A percentile compares a stretch with the other conserved stretches of the same genome.
Evolutionary conservation across 2,888 invertebrate species (phyloP).

Genomic region (Tetramorium bicarinatum): DNA sequence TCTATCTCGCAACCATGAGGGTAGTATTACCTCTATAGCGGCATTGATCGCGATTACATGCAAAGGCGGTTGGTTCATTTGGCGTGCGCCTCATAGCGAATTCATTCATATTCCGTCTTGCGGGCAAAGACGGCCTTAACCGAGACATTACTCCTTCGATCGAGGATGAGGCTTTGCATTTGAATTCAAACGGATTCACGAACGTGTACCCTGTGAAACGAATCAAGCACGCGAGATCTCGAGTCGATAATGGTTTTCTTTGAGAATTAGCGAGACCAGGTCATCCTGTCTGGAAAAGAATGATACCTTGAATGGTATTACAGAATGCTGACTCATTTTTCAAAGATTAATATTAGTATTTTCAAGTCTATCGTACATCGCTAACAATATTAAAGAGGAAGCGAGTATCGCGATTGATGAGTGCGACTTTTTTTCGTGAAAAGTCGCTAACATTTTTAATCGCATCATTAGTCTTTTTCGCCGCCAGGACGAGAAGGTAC

Average conservation of each 20-base stretch:
- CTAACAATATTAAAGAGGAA: neutral
- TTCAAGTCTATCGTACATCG: neutral
- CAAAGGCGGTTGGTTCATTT: constrained; percentile 66
- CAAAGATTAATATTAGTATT: constrained; percentile 6
- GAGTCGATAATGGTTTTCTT: constrained; percentile 56
- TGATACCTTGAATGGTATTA: neutral
- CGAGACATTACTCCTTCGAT: constrained; percentile 68
- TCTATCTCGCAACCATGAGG: neutral
- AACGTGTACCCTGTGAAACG: constrained; percentile 57
- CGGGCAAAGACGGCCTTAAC: constrained; percentile 63
- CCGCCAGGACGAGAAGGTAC: neutral
- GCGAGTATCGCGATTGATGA: neutral
- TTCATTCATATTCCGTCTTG: constrained; percentile 72
- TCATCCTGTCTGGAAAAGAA: neutral
- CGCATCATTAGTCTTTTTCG: constrained; percentile 19
- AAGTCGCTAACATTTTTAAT: constrained; percentile 7
- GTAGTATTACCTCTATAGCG: neutral
- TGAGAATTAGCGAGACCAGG: constrained; percentile 55
- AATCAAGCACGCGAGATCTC: constrained; percentile 41
- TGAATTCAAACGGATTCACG: constrained; percentile 61
- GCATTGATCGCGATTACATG: constrained; percentile 70
- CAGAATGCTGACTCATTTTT: neutral
- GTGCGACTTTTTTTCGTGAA: neutral
- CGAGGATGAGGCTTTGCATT: constrained; percentile 65
- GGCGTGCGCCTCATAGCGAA: constrained; percentile 64